Base-by-base conservation (phyloP, 1,140 invertebrate genomes). In the Drosophila ercepeae region DNA sequence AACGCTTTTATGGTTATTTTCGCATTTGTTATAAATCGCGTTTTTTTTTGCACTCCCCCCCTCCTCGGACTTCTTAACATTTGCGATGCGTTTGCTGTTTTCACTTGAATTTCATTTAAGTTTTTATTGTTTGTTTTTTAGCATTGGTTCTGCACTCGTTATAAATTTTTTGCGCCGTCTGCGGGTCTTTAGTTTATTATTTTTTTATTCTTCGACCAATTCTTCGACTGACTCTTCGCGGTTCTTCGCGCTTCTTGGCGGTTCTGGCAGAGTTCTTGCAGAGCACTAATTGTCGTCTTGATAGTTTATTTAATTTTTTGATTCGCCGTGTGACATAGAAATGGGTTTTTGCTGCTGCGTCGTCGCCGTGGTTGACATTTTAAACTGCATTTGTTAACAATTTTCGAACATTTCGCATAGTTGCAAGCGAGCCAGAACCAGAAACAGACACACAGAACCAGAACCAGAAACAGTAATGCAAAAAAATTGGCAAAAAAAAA, bases 361-460 rank as follows among this genome's bases (percentile, higher is more conserved):
- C 83, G 81, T 73, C 76, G 76, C 76, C 81, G 79, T 79, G 65
- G 79, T 79, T 83, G 79, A 83, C 81, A 84, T 76, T 84, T 79
- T 79, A 86, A 86, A 86, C 52, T 86, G 81, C 81, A 81, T 81
- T 86, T 86, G 81, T 86, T 86, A 86, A 86, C 81, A 86, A 81
- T 81, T 86, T 86, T 46, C n/a, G 63, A 73, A 79, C 79, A 84
- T 84, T 76, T 59, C 61, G 58, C 73, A 54, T 63, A 75, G 58
- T 78, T 71, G 74, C 75, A 27, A 69, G 53, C 51, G 51, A 68
- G 50, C 27, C 19, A 65, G 36, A 19, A 32, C 16, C n/a, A 29
- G 25, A 6, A 4, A 11, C 16, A 67, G n/a, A 68, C n/a, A n/a
- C n/a, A n/a, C 19, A 65, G 36, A 19, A 32, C 16, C n/a, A 29